phyloP scores from a whole-genome alignment of 92 coral and sea anemone genomes.

The Parazoanthus swiftii region DNA sequence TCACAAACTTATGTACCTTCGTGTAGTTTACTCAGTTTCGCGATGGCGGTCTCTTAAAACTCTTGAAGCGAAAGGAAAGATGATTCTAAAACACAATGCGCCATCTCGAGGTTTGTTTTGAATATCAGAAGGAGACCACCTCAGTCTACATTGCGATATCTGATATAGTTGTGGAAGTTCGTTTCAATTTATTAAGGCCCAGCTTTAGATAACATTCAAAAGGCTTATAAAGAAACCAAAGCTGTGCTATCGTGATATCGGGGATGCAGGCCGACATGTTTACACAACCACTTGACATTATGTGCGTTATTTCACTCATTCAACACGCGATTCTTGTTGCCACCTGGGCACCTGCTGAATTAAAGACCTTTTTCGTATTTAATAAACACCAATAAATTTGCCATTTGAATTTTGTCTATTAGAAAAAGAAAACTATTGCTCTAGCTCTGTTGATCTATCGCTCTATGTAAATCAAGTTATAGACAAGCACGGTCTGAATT shows the following conservation, averaged over 20 bases:
- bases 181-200: not conserved
- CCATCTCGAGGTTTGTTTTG: not conserved
- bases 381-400: no score
- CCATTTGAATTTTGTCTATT: no score
- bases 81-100: not conserved
- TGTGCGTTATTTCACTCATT: not conserved
- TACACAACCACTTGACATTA: no score
- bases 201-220: not conserved
- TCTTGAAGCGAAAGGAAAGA: not conserved
- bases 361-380: no score
- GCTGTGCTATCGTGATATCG: not conserved
- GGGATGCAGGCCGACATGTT: not conserved
- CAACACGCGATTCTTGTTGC: not conserved
- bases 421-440: no score
- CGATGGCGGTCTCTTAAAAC: not conserved
- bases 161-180: not conserved
- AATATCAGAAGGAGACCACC: not conserved
- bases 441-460: no score
- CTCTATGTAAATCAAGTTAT: no score
- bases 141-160: conserved; percentile 7
- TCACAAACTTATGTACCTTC: not conserved
- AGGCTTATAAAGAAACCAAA: not conserved
- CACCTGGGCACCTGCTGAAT: not conserved
- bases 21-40: not conserved
- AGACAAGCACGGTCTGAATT: not conserved